Percentiles rank a stretch among this genome's conserved stretches.
Conservation (phyloP, 2,797 vertebrate species). For the Coregonus suidteri region DNA sequence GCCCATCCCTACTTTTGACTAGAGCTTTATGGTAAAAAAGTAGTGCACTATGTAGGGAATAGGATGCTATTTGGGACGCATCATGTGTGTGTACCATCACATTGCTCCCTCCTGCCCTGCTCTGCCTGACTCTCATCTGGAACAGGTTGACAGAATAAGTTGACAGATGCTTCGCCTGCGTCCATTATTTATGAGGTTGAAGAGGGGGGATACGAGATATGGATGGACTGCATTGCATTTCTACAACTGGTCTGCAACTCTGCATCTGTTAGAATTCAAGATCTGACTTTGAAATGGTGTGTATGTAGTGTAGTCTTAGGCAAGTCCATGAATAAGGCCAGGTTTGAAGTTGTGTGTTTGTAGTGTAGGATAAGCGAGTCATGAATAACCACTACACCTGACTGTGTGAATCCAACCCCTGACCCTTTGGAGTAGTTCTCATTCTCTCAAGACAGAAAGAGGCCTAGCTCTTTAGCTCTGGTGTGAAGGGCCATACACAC, state of each 20-base stretch:
- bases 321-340: not conserved
- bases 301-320: not conserved
- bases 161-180: constrained; percentile 67
- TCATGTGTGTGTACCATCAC: no score
- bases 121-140: constrained; percentile 61
- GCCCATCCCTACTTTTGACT: no score
- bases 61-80: no score
- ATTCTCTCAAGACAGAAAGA: constrained; percentile 39
- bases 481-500: constrained; percentile 22
- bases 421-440: constrained; percentile 56
- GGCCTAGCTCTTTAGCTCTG: constrained; percentile 11
- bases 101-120: no score
- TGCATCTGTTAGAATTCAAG: constrained; percentile 31
- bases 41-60: no score
- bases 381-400: constrained; percentile 39
- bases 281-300: not conserved
- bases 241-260: constrained; percentile 49
- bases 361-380: not conserved
- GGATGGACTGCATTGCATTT: constrained; percentile 37
- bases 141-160: constrained; percentile 65
- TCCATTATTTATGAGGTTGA: constrained; percentile 67
- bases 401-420: constrained; percentile 37
- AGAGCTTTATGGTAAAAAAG: no score
- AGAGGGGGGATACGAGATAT: constrained; percentile 1
- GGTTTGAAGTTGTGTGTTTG: constrained; percentile 11